Evolutionary conservation across 2,797 vertebrate species (phyloP), one percentile per base, ranked within the genome.

Genomic region (Arnoldichthys spilopterus): DNA sequence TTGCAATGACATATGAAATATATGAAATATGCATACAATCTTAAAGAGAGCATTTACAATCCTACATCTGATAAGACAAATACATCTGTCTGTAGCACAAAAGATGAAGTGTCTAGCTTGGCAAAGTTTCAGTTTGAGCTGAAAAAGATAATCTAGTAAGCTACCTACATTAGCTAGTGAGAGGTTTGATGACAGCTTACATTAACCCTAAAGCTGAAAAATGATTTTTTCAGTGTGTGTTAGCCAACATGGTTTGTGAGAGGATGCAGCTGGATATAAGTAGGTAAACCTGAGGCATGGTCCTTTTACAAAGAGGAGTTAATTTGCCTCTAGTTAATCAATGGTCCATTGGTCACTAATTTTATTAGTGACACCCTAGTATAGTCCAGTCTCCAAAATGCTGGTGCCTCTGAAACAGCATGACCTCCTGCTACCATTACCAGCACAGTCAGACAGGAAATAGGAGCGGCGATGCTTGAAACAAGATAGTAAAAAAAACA

Each of bases 401-500:
- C 51, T 61, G 72, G 74, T 26, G 13, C 43, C 59, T 51, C 58
- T 62, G 24, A 47, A 53, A n/a, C 51, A 51, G 47, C 54, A 61
- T 80, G 78, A 83, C 78, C 47, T 80, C 49, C 73, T 74, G 69
- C 67, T 83, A 82, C 67, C 43, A 59, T 80, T 82, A 75, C 61
- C 84, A 78, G 74, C 73, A 68, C 34, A 69, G 73, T 32, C 56
- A 62, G 71, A 76, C 34, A 84, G 72, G 82, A 88, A 87, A 85
- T 69, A 79, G 69, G 69, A 72, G 71, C 82, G 83, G 61, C 11
- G 18, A 77, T 13, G 34, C 77, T 77, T 80, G 47, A 80, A 81
- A 77, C 54, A 74, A 82, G 77, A 64, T 32, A 64, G 72, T 74
- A n/a, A 61, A 45, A 61, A 47, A 61, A 58, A 74, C 18, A 45